Evolutionary conservation across 1,140 invertebrate genomes (phyloP).

Genomic region (Ganaspis sp.): DNA sequence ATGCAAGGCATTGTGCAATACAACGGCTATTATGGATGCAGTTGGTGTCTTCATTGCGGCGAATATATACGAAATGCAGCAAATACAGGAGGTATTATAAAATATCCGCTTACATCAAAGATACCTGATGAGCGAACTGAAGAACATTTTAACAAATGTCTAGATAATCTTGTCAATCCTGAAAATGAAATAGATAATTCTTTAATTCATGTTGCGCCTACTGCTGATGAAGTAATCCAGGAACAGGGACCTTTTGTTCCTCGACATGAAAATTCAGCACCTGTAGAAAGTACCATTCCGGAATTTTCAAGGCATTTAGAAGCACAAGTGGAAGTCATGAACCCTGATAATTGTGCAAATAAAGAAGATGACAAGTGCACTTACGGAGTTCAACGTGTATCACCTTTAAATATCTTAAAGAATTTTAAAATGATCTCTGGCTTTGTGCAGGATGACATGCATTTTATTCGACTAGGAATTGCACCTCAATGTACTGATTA

Average conservation of each 20-base stretch:
- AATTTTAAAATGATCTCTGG: constrained; percentile 37
- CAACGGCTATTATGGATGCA: constrained; percentile 33
- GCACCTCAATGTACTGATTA: constrained; percentile 40
- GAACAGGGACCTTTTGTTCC: too few species aligned
- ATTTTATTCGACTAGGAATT: constrained; percentile 39
- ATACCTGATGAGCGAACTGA: constrained; percentile 28
- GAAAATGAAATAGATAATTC: too few species aligned
- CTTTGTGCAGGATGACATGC: constrained; percentile 46
- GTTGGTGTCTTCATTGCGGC: constrained; percentile 25
- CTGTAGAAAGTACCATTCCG: too few species aligned
- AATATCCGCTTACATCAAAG: constrained; percentile 2
- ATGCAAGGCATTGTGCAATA: constrained; percentile 34
- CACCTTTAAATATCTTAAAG: constrained; percentile 21
- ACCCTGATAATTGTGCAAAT: not conserved
- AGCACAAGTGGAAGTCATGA: too few species aligned
- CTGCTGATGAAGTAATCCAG: too few species aligned
- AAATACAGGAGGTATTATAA: constrained; percentile 4
- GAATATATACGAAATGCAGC: not conserved
- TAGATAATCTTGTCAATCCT: not conserved
- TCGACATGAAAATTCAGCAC: too few species aligned
- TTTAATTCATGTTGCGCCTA: too few species aligned
- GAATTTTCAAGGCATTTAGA: too few species aligned
- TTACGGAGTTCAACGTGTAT: constrained; percentile 34
- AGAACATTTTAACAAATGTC: not conserved
- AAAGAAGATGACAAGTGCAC: constrained; percentile 1